Conservation (phyloP, 1,140 invertebrate species). For the Drosophila guanche region DNA sequence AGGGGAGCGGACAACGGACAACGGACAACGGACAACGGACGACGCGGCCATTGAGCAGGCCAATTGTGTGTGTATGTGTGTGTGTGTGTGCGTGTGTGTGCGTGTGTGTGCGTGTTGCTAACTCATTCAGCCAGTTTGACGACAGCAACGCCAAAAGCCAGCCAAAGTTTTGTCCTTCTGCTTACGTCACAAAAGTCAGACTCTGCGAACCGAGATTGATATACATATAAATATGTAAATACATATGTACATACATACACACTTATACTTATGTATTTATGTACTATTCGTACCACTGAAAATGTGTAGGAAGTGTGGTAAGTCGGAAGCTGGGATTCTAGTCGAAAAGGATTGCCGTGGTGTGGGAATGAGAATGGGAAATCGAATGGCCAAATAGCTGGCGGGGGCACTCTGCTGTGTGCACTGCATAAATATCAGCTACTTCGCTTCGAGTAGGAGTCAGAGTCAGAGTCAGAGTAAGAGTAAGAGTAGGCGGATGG, state of each 20-base stretch:
- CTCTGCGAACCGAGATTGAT: conserved; percentile 30
- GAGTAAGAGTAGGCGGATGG: too few relatives aligned
- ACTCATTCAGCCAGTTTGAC: conserved; percentile 79
- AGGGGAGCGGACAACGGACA: neutral
- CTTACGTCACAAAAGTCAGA: conserved; percentile 62
- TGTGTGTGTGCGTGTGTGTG: conserved; percentile 21
- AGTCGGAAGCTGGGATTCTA: conserved; percentile 3
- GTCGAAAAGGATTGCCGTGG: conserved; percentile 33
- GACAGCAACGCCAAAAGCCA: conserved; percentile 63
- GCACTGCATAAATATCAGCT: conserved; percentile 42
- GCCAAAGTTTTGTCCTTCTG: conserved; percentile 44
- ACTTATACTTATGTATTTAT: too few relatives aligned
- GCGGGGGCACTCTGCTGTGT: neutral
- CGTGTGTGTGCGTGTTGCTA: conserved; percentile 47
- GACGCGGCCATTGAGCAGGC: conserved; percentile 69
- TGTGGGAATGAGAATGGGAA: conserved; percentile 34
- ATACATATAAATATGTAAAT: conserved; percentile 17
- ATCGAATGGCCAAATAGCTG: conserved; percentile 5
- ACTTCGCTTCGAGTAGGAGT: neutral
- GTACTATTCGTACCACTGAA: too few relatives aligned
- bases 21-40: neutral
- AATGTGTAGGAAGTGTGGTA: too few relatives aligned
- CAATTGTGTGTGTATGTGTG: conserved; percentile 59
- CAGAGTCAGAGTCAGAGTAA: too few relatives aligned
- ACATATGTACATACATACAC: too few relatives aligned